These are phyloP conservation scores for Nanorana parkeri DNA, from an alignment of 2,113 vertebrate genomes.

Conservation along the genomic window DNA sequence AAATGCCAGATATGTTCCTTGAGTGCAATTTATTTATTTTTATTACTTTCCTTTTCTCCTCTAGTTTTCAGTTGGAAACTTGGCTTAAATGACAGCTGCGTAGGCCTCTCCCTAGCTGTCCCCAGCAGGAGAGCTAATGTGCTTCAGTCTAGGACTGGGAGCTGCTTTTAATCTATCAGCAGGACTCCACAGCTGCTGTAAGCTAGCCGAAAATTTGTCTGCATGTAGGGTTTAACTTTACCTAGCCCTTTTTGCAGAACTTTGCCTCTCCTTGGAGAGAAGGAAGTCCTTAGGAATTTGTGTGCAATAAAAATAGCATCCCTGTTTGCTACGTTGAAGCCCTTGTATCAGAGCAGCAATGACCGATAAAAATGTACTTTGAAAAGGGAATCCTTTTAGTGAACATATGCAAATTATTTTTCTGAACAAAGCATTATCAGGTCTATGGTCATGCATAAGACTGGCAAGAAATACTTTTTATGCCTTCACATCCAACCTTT, in stretches of 20 bases:
- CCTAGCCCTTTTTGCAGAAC: slow-evolving; percentile 75
- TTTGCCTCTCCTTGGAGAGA: slow-evolving; percentile 55
- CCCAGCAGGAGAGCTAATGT: slow-evolving; percentile 85
- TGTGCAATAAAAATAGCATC: background rate
- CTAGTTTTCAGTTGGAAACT: slow-evolving; percentile 84
- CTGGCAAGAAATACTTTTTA: too few species aligned
- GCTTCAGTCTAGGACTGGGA: slow-evolving; percentile 88
- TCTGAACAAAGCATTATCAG: too few species aligned
- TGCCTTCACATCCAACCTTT: too few species aligned
- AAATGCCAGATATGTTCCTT: slow-evolving; percentile 9
- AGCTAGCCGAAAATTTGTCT: slow-evolving; percentile 85
- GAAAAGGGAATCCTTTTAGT: too few species aligned
- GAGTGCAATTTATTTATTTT: slow-evolving; percentile 20
- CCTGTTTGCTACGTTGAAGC: background rate
- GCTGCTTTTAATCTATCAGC: slow-evolving; percentile 95
- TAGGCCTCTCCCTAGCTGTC: slow-evolving; percentile 83
- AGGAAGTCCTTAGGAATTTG: slow-evolving; percentile 12
- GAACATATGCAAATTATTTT: too few species aligned
- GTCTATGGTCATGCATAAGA: too few species aligned
- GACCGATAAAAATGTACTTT: too few species aligned
- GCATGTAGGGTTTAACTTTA: slow-evolving; percentile 71
- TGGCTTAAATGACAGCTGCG: slow-evolving; percentile 90
- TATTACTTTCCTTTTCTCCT: slow-evolving; percentile 64
- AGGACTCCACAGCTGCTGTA: slow-evolving; percentile 89
- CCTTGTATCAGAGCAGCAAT: background rate